Percentiles rank a stretch among this genome's conserved stretches.
Conservation (phyloP, 2,113 vertebrate genomes). For the Nannospalax galili region DNA sequence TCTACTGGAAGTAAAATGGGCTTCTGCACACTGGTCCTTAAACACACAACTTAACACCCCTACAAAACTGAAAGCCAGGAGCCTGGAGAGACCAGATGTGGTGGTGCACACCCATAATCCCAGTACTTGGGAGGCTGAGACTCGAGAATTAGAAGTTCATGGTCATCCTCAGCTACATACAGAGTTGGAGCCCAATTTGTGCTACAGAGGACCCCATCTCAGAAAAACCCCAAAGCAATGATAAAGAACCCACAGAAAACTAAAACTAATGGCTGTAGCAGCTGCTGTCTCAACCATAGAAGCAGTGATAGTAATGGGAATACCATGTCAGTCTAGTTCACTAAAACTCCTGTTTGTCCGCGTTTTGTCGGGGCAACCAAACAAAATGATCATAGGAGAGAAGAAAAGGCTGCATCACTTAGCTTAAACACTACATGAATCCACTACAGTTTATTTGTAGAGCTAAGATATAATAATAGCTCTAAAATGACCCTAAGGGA, state of each 20-base stretch:
- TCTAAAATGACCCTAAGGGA: constrained; percentile 29
- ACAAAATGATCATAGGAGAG: background rate
- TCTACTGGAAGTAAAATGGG: background rate
- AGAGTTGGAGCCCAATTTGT: background rate
- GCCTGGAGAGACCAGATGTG: background rate
- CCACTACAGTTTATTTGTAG: background rate
- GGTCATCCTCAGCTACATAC: background rate
- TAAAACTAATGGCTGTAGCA: background rate
- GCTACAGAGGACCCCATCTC: background rate
- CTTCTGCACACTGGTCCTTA: background rate
- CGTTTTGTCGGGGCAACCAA: constrained; percentile 12
- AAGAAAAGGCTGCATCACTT: background rate
- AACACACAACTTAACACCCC: background rate
- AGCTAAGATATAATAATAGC: constrained; percentile 31
- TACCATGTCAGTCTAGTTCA: background rate
- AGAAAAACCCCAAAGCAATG: background rate
- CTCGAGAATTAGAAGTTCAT: background rate
- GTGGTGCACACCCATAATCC: background rate
- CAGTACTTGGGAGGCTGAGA: background rate
- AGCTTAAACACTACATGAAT: background rate
- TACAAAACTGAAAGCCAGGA: background rate
- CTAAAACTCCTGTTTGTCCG: constrained; percentile 22
- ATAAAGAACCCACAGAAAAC: background rate
- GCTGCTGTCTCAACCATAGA: background rate
- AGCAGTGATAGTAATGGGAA: background rate